A percentile compares a stretch with the other conserved stretches of the same genome.
phyloP scores from a whole-genome alignment of 2,797 vertebrate genomes.

The Pipistrellus kuhlii region DNA sequence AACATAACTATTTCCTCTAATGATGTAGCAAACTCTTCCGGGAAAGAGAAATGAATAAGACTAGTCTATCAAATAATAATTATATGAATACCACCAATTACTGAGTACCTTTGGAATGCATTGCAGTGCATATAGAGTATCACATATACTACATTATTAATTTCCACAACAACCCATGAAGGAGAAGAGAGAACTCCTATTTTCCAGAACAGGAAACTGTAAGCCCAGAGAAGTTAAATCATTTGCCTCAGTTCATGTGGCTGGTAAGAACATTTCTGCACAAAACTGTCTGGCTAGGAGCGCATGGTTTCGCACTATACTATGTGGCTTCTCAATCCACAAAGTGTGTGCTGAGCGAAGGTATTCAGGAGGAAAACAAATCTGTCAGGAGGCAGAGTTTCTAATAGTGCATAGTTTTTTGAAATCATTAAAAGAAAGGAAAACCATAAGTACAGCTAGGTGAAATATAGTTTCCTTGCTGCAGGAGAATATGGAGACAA shows the following conservation, averaged over 20 bases:
- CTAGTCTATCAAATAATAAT: background rate
- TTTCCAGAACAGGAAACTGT: background rate
- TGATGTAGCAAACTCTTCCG: background rate
- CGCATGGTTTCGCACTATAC: background rate
- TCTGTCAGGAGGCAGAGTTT: constrained; percentile 10
- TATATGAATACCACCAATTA: background rate
- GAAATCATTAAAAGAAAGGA: constrained; percentile 21
- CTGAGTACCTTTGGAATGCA: background rate
- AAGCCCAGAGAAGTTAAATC: background rate
- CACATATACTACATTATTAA: background rate
- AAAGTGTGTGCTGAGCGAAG: constrained; percentile 46
- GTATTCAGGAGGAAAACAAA: constrained; percentile 35
- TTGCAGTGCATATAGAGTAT: background rate
- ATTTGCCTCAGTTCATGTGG: background rate
- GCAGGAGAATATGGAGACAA: background rate
- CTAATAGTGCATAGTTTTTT: background rate
- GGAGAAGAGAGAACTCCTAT: background rate
- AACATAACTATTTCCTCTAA: background rate
- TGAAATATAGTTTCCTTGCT: background rate
- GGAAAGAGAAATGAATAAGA: background rate
- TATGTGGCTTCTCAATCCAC: background rate
- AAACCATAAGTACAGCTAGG: background rate
- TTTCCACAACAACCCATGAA: background rate
- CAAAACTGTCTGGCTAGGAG: background rate
- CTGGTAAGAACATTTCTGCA: background rate